Conservation (phyloP, 2,797 vertebrate genomes). For the Mus caroli region DNA sequence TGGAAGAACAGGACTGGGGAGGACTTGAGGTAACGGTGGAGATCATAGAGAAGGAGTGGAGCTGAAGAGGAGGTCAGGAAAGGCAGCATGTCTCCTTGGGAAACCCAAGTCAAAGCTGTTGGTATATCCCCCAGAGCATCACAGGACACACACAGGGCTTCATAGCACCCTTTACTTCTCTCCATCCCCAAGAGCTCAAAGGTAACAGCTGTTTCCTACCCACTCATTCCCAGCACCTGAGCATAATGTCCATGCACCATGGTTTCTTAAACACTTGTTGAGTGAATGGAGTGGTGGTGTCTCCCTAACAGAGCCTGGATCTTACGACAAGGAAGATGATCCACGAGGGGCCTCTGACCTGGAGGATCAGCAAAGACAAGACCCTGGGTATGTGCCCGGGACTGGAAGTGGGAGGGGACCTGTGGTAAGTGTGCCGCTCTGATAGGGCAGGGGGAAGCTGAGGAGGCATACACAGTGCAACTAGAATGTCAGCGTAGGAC, state of each 20-base stretch:
- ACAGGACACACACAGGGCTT: not conserved
- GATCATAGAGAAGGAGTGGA: not conserved
- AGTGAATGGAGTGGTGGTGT: not conserved
- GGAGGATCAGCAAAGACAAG: conserved; percentile 97
- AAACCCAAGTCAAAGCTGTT: not conserved
- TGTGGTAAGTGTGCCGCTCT: not conserved
- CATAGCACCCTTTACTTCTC: not conserved
- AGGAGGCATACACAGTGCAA: not conserved
- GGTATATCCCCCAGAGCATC: not conserved
- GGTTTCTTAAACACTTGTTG: fast-evolving
- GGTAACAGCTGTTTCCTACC: not conserved
- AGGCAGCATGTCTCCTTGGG: not conserved
- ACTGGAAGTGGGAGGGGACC: not conserved
- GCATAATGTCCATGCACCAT: fast-evolving
- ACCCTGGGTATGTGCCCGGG: conserved; percentile 91
- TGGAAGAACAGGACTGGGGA: not conserved
- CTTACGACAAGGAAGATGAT: conserved; percentile 95
- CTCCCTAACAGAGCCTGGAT: conserved; percentile 92
- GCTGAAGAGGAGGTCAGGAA: not conserved
- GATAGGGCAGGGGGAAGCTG: not conserved
- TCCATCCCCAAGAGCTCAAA: not conserved
- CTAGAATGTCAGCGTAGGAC: not conserved
- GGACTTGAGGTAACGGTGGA: not conserved
- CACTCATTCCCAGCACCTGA: not conserved
- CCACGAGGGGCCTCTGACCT: conserved; percentile 95